A percentile compares a stretch with the other conserved stretches of the same genome.
Conservation (phyloP, 2,888 invertebrate species). For the Perithous albicinctus region DNA sequence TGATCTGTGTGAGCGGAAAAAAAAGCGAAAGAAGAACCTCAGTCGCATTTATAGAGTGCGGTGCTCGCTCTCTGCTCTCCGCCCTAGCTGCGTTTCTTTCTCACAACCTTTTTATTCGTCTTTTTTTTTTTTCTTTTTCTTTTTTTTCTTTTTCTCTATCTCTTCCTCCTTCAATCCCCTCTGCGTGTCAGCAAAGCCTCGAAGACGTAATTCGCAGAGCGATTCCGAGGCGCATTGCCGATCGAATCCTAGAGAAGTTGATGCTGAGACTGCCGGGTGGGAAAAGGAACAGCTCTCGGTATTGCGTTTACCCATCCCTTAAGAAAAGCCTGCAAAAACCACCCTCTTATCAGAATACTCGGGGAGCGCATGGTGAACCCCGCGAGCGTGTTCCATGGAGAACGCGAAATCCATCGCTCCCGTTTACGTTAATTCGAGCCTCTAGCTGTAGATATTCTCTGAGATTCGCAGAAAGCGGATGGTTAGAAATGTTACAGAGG, state of each 20-base stretch:
- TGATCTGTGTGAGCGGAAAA: conserved; percentile 66
- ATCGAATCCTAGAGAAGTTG: conserved; percentile 49
- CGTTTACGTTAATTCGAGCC: conserved; percentile 64
- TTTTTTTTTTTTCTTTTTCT: no score
- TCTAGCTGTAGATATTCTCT: conserved; percentile 25
- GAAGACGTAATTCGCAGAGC: conserved; percentile 78
- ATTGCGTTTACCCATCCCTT: conserved; percentile 43
- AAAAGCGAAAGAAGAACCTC: conserved; percentile 65
- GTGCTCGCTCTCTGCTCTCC: conserved; percentile 58
- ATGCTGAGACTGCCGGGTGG: neutral
- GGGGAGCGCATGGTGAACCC: conserved; percentile 52
- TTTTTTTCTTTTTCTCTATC: neutral
- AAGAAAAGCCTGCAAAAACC: conserved; percentile 49
- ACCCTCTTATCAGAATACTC: conserved; percentile 60
- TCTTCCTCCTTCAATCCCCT: conserved; percentile 34
- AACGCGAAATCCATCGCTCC: conserved; percentile 20
- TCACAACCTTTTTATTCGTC: conserved; percentile 24
- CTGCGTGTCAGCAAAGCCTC: conserved; percentile 68
- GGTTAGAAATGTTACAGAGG: neutral
- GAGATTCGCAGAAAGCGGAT: neutral
- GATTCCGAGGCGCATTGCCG: conserved; percentile 71
- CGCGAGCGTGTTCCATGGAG: conserved; percentile 12
- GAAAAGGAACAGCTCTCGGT: conserved; percentile 7
- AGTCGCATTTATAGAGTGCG: conserved; percentile 59
- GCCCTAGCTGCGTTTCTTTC: conserved; percentile 66